Evolutionary conservation across 2,797 vertebrate species (phyloP), one percentile per base, ranked within the genome.

Genomic region (Eurystomus glaucurus): DNA sequence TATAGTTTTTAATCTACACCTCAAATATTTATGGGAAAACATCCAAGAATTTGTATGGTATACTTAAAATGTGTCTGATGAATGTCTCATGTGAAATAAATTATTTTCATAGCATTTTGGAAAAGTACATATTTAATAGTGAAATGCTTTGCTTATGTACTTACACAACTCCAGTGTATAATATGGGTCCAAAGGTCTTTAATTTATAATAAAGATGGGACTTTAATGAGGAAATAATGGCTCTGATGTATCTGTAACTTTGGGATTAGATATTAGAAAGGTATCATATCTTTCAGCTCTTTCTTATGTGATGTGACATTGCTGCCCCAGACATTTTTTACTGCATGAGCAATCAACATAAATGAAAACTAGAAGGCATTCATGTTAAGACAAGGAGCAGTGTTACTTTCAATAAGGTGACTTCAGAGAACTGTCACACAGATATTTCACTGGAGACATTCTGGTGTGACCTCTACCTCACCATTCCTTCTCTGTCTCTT

Each of bases 371-470:
- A 85, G 97, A 94, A 97, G 96, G 85, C 95, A 85, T 96, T 98
- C 97, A 85, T 96, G 88, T 95, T 88, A 94, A 96, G 97, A 93
- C 81, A 97, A 95, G 94, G 97, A 96, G 92, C 88, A 85, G 64
- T 81, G 88, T 68, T 96, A 95, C 97, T 97, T 97, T 98, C 93
- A 95, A 64, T 96, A 90, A 69, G 33, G 87, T 98, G 98, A 97
- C 98, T 98, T 98, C 98, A 97, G 97, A 98, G 97, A 97, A 97
- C 98, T 98, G 98, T 98, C 96, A 98, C 80, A 97, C 84, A 94
- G 83, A 97, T 98, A 98, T 98, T 98, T 98, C 98, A 98, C 98
- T 72, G 51, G 98, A 98, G 98, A 97, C 97, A 86, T 97, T 95
- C 93, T 98, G 96, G 93, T 98, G 98, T 98, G 98, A 97, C 94